Evolutionary conservation across 2,113 vertebrate species (phyloP), one percentile per base, ranked within the genome.

Genomic region (Willisornis vidua): DNA sequence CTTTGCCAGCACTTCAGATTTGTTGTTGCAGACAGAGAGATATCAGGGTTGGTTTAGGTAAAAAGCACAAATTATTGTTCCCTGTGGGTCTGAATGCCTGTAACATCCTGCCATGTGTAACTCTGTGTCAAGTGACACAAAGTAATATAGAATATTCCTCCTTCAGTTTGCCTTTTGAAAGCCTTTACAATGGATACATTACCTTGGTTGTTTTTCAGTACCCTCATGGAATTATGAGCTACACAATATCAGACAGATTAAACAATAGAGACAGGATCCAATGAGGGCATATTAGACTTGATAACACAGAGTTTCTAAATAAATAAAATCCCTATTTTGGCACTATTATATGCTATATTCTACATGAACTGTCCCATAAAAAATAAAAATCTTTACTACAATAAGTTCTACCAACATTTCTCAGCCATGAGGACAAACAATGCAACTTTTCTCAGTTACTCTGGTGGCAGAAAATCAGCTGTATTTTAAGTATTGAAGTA

Each of bases 21-120:
- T 39, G 12, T 7, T 22, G 29, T 16, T 54, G 45, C 54, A 73
- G 20, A 5, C 0, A 31, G 15, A 71, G 55, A 24, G 41, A 62
- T 4, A 31, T 7, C 35, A 23, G 12, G 19, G 10, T 14, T 3
- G 0, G 15, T 78, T 46, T 13, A 37, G 39, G 22, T 31, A 8
- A 59, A 39, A 62, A 62, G 14, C 9, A 24, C 22, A 51, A 75
- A 22, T 41, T 55, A 22, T 19, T 31, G 8, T 28, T 72, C 48
- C 19, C 66, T 2, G 0, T 1, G 1, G 22, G 22, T 35, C 54
- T 0, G 1, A 37, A 19, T 12, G 15, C 39, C 43, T 5, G 10
- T 37, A 29, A 79, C 19, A 33, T 28, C 74, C 41, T 62, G 54
- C 5, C 48, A 20, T 0, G 0, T 31, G 6, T 5, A 76, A 68